Percentiles rank a stretch among this genome's conserved stretches.
These are phyloP conservation scores for Hydropsyche tenuis DNA, from an alignment of 1,140 invertebrate genomes.

Conservation along the genomic window DNA sequence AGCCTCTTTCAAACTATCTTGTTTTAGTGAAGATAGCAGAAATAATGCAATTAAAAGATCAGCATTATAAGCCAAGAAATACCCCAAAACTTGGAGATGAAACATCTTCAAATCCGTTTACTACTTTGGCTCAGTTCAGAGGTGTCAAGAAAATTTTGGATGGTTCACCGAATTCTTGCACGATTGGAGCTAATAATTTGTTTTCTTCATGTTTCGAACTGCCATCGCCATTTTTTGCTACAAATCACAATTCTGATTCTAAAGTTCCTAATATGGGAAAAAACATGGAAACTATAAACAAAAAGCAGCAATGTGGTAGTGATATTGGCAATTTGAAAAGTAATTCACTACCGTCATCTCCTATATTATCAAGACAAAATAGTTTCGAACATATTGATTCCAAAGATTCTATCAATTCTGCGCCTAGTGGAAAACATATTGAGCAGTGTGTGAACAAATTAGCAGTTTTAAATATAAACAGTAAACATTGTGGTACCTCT, in stretches of 20 bases:
- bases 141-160: slow-evolving; percentile 82
- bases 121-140: slow-evolving; percentile 68
- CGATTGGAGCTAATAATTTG: slow-evolving; percentile 62
- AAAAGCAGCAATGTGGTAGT: not conserved
- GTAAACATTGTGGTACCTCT: slow-evolving; percentile 29
- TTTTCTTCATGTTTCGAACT: slow-evolving; percentile 78
- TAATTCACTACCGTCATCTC: slow-evolving; percentile 51
- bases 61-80: slow-evolving; percentile 72
- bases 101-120: slow-evolving; percentile 69
- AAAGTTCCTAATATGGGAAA: slow-evolving; percentile 44
- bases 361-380: slow-evolving; percentile 49
- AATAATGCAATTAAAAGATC: slow-evolving; percentile 80
- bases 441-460: slow-evolving; percentile 46
- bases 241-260: slow-evolving; percentile 22
- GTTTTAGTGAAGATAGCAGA: slow-evolving; percentile 71
- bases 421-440: slow-evolving; percentile 12
- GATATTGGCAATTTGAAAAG: slow-evolving; percentile 3
- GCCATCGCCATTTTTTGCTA: slow-evolving; percentile 64
- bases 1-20: slow-evolving; percentile 57
- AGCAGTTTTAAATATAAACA: slow-evolving; percentile 30
- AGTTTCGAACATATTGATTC: slow-evolving; percentile 42
- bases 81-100: slow-evolving; percentile 6
- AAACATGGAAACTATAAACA: slow-evolving; percentile 34
- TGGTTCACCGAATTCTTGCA: slow-evolving; percentile 59
- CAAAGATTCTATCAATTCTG: slow-evolving; percentile 14